Evolutionary conservation across 2,797 vertebrate species (phyloP), one percentile per base, ranked within the genome.

Genomic region (Malacoctenus gilli): DNA sequence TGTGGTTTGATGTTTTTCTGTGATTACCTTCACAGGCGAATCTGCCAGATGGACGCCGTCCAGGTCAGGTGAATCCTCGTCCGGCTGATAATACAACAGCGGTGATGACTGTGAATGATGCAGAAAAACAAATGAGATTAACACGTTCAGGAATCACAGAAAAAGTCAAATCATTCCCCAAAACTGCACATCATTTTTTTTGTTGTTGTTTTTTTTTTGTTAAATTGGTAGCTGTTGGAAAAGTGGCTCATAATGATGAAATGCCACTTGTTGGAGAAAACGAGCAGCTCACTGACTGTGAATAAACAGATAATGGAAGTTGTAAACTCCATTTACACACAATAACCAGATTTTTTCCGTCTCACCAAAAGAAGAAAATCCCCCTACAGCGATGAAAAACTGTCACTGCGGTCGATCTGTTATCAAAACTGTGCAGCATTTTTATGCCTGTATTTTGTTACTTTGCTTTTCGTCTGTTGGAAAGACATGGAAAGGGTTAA

Each of bases 21-120:
- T 68, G 14, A 85, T 10, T 25, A 77, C 54, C 25, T 37, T 83
- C n/a, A 83, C 59, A 85, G 82, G 62, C 56, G 35, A 38, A 83
- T 90, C 65, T 86, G 83, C 46, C 82, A 88, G 49, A 86, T 85
- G 79, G 72, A 86, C n/a, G n/a, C n/a, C n/a, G n/a, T n/a, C n/a
- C n/a, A n/a, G n/a, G n/a, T n/a, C n/a, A n/a, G n/a, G n/a, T n/a
- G n/a, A n/a, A n/a, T n/a, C n/a, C n/a, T n/a, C n/a, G n/a, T n/a
- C n/a, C n/a, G n/a, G n/a, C n/a, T n/a, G n/a, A n/a, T n/a, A 22
- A 28, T 28, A 28, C 25, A 28, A 9, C 25, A 40, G 6, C 10
- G 37, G 34, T 30, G 36, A 51, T 40, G 7, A 38, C 48, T 49
- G 28, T 28, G 71, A 55, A 51, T 28, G 47, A 21, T 9, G 21